Base-by-base conservation (phyloP, 2,113 vertebrate species). In the Genyomyrus donnyi region DNA sequence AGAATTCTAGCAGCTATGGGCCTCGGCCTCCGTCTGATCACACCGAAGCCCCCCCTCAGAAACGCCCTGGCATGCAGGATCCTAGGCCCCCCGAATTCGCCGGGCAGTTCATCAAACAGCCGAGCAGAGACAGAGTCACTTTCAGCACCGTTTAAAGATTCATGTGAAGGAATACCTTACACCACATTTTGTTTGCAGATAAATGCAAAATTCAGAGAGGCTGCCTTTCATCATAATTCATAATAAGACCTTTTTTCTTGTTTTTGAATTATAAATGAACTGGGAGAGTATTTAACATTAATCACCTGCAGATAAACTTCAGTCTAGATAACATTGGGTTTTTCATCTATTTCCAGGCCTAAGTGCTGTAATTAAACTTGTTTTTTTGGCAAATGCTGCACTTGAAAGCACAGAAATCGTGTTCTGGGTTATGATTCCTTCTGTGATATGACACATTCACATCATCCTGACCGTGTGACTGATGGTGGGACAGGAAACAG, bases 211-310 rank as follows among this genome's bases (percentile, higher is more conserved):
- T 77, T 62, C 31, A 62, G 35, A 53, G 27, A 19, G 31, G 53
- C 56, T 42, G 19, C 53, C n/a, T 58, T 62, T 88, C 42, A 89
- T 89, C 46, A 77, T 77, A 77, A 77, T 77, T 77, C 70, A 77
- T 66, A 66, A 66, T 66, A 39, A 77, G 70, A 77, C 21, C 39
- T 5, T 27, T 27, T 77, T 77, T 39, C 70, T 19, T 66, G 62
- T 27, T 27, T 85, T 49, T 89, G 24, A 85, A 85, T 66, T 62
- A 85, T 85, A 21, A 53, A 89, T 89, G n/a, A 58, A n/a, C 35
- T 27, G 50, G 35, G 89, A 39, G 70, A 77, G 35, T 39, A 77
- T 77, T 77, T 77, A 77, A 77, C 31, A 39, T 77, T 77, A 77
- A 74, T 74, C 58, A 27, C 48, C 45, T 89, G 45, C 27, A 58